Evolutionary conservation across 1,140 invertebrate genomes (phyloP), one percentile per base, ranked within the genome.

Genomic region (Batillaria attramentaria): DNA sequence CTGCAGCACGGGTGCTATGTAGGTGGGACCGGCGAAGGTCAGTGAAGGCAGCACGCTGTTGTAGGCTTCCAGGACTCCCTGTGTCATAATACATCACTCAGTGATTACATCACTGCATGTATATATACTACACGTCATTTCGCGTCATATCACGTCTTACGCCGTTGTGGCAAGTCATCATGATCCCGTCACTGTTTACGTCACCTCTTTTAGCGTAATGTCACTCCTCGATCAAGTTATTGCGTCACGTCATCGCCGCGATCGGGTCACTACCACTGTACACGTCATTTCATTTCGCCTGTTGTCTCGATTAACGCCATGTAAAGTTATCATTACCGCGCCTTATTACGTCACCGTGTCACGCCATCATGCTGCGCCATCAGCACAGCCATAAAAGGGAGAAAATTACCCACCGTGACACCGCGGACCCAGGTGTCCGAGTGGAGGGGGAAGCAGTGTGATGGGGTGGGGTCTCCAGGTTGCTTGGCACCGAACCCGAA

Each of bases 401-500:
- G n/a, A n/a, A n/a, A 42, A 18, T 24, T 16, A 79, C 42, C 54
- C 79, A 84, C 85, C 82, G 81, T 81, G 13, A 86, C 80, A 16
- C 84, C 84, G 20, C 79, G 83, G 28, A 84, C 74, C 68, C 80
- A 74, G 16, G 72, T 75, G 37, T 84, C 78, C 33, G 77, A 65
- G n/a, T 75, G 66, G 10, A 87, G 72, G 8, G 84, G 83, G 42
- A 87, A 85, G 57, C 86, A 87, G 35, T 83, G 74, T 24, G 78
- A 78, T 2, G 82, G 74, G 78, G 82, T 62, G 42, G 78, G 54
- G 24, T 73, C 72, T 66, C 80, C 66, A 31, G 76, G 77, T 46
- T 70, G 72, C 72, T 82, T 87, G 62, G 86, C 84, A 33, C 84
- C 86, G 76, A 86, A 87, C 0, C 86, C 86, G 60, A 82, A 84